Evolutionary conservation across 2,797 vertebrate species (phyloP).

Genomic region (Pelochelys cantorii): DNA sequence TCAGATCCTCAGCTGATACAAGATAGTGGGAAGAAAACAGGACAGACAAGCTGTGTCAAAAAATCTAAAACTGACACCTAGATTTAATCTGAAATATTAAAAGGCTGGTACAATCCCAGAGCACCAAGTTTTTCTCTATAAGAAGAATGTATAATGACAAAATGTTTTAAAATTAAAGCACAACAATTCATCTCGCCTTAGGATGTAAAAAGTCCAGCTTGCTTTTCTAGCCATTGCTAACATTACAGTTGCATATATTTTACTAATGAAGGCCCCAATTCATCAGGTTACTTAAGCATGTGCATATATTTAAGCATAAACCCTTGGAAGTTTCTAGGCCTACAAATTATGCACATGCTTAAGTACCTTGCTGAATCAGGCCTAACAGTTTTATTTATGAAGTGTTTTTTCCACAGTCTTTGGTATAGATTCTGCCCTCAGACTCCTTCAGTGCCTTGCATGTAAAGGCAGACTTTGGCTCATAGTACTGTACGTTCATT

Average conservation of each 20-base stretch:
- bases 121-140: neutral
- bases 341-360: neutral
- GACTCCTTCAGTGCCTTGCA: neutral
- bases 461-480: neutral
- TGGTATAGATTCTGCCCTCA: neutral
- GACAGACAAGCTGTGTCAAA: neutral
- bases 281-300: accelerated
- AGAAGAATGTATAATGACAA: neutral
- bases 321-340: neutral
- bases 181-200: neutral
- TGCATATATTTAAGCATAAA: neutral
- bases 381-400: neutral
- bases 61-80: neutral
- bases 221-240: neutral
- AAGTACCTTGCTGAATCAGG: neutral
- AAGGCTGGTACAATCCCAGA: neutral
- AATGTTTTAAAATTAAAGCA: neutral
- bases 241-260: neutral
- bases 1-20: neutral
- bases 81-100: neutral
- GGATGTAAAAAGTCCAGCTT: neutral
- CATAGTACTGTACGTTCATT: constrained; percentile 12
- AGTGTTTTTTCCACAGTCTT: neutral
- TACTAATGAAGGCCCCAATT: neutral
- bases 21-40: neutral